Conservation (phyloP, 1,140 invertebrate species). For the Anastrepha obliqua region DNA sequence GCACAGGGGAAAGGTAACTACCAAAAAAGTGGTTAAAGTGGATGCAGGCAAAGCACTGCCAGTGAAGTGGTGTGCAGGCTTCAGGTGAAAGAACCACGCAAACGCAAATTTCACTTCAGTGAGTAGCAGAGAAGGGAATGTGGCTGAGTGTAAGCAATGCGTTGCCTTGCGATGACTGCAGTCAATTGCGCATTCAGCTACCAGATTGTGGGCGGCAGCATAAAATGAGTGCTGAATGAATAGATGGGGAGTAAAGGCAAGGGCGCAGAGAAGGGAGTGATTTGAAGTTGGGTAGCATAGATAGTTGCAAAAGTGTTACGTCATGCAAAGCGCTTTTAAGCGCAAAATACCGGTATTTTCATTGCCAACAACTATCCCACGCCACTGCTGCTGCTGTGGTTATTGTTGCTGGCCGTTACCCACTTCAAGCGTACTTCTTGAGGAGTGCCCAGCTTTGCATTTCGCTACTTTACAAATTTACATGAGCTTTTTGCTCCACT, state of each 20-base stretch:
- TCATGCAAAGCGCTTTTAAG: constrained; percentile 1
- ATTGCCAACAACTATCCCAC: background rate
- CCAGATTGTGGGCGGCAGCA: background rate
- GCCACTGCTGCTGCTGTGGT: background rate
- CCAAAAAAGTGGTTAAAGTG: background rate
- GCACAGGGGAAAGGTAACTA: background rate
- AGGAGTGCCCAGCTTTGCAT: background rate
- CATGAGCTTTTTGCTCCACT: background rate
- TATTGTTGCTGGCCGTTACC: background rate
- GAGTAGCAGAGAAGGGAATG: background rate
- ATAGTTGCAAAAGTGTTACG: background rate
- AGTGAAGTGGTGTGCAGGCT: background rate
- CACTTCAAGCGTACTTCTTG: too few relatives aligned
- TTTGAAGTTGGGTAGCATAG: too few relatives aligned
- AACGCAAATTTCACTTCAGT: background rate
- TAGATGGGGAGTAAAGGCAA: background rate
- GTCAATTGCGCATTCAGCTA: background rate
- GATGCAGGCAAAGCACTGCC: background rate
- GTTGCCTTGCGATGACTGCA: background rate
- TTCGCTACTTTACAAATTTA: background rate
- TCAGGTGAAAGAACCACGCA: background rate
- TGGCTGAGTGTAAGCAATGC: background rate
- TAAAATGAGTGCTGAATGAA: background rate
- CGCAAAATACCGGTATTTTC: background rate
- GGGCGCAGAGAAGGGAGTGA: background rate